Evolutionary conservation across 2,797 vertebrate species (phyloP), one percentile per base, ranked within the genome.

Genomic region (Pogoniulus pusillus): DNA sequence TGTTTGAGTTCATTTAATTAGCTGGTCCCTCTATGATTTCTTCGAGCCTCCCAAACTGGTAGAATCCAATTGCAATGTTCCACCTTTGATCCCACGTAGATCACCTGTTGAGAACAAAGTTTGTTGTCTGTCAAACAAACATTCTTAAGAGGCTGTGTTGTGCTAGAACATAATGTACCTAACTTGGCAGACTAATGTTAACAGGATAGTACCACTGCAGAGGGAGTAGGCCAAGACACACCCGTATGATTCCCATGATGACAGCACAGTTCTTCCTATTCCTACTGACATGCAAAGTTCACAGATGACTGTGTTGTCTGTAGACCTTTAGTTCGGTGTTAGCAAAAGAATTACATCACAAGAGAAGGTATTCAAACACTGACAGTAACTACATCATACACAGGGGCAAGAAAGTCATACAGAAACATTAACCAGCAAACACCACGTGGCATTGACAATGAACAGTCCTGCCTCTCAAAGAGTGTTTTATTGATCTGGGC

Each of bases 141-240:
- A 64, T 87, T 71, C 83, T 90, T 87, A 81, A 26, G 51, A 91
- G 83, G 27, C 78, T 66, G 54, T 59, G 45, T 70, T 73, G 58
- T 90, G 70, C 54, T 90, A 83, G 87, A 90, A 89, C 47, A 83
- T 58, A 57, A 51, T 30, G 53, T 93, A 84, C 85, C 87, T 93
- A 76, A 77, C 69, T 94, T 94, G 89, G 75, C 72, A 92, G 55
- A 34, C 64, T 66, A 58, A 73, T 68, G 49, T 92, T 92, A 85
- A 86, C 89, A 96, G 74, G 69, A 95, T 82, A 62, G 58, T 83
- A 35, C 65, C 75, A 93, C 83, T 89, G 60, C 27, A 80, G 81
- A 87, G 57, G 84, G 96, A 84, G 57, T 39, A 93, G 81, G 57
- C 91, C 89, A 84, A 77, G 82, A 65, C 74, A 87, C 45, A 70